A percentile compares a stretch with the other conserved stretches of the same genome.
Conservation (phyloP, 92 coral and sea anemone species). For the Porites cylindrica region DNA sequence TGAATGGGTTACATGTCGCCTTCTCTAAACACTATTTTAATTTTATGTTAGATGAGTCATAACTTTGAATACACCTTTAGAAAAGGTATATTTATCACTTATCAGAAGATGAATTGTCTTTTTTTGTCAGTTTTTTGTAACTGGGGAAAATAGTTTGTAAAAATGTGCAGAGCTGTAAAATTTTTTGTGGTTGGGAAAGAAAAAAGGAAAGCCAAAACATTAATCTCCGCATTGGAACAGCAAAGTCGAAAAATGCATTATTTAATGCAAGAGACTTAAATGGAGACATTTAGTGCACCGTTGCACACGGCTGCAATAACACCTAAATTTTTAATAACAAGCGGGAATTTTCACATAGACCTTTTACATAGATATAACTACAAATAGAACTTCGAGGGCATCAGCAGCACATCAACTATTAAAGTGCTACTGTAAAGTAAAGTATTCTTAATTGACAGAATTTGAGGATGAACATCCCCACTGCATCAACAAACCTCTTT, state of each 20-base stretch:
- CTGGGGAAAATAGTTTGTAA: background rate
- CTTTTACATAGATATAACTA: background rate
- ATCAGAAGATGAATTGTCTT: background rate
- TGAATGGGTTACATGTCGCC: too few relatives aligned
- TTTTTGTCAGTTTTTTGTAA: background rate
- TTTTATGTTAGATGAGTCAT: too few relatives aligned
- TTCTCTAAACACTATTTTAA: too few relatives aligned
- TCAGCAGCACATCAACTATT: too few relatives aligned
- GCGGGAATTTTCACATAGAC: background rate
- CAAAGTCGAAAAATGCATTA: background rate
- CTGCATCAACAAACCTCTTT: background rate
- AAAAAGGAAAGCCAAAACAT: background rate
- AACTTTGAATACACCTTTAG: too few relatives aligned
- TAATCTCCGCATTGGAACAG: background rate
- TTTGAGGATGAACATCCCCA: background rate
- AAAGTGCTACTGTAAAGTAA: background rate
- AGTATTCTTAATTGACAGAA: background rate
- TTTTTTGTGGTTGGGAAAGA: background rate
- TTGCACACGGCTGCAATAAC: background rate
- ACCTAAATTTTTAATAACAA: background rate
- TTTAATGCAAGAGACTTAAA: background rate
- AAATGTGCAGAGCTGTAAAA: background rate
- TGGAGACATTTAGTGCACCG: background rate
- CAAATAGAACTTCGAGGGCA: too few relatives aligned
- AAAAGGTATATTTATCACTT: background rate